phyloP scores from a whole-genome alignment of 2,113 vertebrate genomes.

The Andinoacara biseriatus region DNA sequence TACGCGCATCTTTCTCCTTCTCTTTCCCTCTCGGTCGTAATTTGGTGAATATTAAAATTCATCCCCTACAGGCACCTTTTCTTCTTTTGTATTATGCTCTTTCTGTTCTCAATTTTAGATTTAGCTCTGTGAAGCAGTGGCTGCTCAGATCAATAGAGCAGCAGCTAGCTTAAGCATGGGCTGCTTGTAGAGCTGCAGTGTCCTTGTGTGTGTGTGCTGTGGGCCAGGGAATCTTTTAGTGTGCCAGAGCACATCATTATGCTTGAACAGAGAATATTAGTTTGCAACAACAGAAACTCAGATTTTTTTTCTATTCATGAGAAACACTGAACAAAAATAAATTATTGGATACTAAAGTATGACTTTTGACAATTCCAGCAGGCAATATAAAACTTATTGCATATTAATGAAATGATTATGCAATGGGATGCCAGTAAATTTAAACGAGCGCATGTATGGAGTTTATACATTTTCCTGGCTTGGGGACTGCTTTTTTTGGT shows the following conservation, averaged over 20 bases:
- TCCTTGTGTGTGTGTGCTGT: constrained; percentile 46
- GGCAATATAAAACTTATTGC: not conserved
- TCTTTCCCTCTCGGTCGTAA: not conserved
- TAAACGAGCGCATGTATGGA: not conserved
- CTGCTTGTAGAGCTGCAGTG: constrained; percentile 42
- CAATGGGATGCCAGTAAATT: not conserved
- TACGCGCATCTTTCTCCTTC: not conserved
- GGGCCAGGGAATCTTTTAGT: constrained; percentile 25
- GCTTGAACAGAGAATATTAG: not conserved
- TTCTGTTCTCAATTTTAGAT: constrained; percentile 25
- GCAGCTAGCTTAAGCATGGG: constrained; percentile 30
- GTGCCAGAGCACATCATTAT: not conserved
- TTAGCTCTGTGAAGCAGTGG: constrained; percentile 40
- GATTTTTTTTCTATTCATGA: not conserved
- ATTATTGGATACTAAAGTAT: no score
- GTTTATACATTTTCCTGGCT: not conserved
- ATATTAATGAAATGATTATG: not conserved
- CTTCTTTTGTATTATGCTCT: constrained; percentile 34
- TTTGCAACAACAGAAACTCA: not conserved
- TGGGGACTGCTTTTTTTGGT: not conserved
- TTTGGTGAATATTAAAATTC: constrained; percentile 42
- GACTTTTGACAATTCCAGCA: not conserved
- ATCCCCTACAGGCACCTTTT: constrained; percentile 24
- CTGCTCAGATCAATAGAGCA: constrained; percentile 58
- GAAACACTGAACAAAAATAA: not conserved